Conservation (phyloP, 1,140 invertebrate species). For the Druon quercuslanigerum region DNA sequence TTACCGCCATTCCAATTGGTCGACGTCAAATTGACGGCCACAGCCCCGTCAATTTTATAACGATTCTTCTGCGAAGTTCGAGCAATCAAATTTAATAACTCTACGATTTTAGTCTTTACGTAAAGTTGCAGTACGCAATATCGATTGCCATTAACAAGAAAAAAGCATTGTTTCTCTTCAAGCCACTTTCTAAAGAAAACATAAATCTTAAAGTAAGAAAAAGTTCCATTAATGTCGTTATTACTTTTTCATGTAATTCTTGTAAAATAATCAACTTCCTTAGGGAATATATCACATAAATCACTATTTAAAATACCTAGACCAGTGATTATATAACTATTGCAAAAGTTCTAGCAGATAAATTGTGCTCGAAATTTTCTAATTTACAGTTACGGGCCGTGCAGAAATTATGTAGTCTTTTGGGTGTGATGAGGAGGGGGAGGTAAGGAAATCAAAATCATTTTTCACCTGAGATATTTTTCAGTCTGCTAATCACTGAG, state of each 20-base stretch:
- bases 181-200: neutral
- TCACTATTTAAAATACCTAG: no score
- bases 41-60: conserved; percentile 43
- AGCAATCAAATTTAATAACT: conserved; percentile 59
- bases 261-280: neutral
- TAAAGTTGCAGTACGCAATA: conserved; percentile 4
- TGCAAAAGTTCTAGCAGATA: no score
- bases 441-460: no score
- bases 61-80: conserved; percentile 52
- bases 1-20: conserved; percentile 32
- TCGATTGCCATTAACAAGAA: neutral
- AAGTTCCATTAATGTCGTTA: neutral
- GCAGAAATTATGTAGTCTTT: no score
- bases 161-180: neutral
- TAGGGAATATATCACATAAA: no score
- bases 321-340: no score
- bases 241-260: neutral
- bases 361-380: no score
- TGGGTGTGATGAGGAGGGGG: no score
- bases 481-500: no score
- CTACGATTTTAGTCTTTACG: conserved; percentile 2
- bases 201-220: neutral
- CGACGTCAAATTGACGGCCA: conserved; percentile 27
- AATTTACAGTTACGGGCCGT: no score
- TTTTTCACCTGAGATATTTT: no score